Evolutionary conservation across 2,888 invertebrate species (phyloP).

Genomic region (Melanargia galathea): DNA sequence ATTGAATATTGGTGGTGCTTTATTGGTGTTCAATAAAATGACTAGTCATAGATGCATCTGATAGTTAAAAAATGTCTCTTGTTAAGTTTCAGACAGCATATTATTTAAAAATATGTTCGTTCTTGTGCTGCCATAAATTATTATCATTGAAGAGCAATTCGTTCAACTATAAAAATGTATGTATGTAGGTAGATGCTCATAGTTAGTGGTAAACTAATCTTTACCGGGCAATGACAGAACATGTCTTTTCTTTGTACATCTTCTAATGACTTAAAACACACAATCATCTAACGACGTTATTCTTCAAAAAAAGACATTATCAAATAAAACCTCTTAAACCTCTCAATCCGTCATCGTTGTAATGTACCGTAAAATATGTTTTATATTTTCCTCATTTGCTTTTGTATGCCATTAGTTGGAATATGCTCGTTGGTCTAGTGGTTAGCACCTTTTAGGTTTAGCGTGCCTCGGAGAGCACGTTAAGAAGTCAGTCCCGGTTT

Average conservation of each 20-base stretch:
- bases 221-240: not conserved
- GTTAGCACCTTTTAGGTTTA: too few species aligned
- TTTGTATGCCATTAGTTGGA: not conserved
- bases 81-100: not conserved
- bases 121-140: too few species aligned
- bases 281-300: not conserved
- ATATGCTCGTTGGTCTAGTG: too few species aligned
- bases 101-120: too few species aligned
- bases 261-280: not conserved
- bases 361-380: not conserved
- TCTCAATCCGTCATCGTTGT: not conserved
- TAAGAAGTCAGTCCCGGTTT: too few species aligned
- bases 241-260: not conserved
- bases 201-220: not conserved
- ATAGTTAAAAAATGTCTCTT: not conserved
- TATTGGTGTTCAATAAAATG: not conserved
- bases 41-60: not conserved
- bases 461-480: too few species aligned
- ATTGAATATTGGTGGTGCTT: not conserved
- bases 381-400: not conserved
- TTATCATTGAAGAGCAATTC: too few species aligned
- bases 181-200: too few species aligned
- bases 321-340: not conserved
- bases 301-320: not conserved
- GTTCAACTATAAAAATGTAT: too few species aligned